These are phyloP conservation scores for Poecile atricapillus DNA, from an alignment of 2,113 vertebrate genomes.

Conservation along the genomic window DNA sequence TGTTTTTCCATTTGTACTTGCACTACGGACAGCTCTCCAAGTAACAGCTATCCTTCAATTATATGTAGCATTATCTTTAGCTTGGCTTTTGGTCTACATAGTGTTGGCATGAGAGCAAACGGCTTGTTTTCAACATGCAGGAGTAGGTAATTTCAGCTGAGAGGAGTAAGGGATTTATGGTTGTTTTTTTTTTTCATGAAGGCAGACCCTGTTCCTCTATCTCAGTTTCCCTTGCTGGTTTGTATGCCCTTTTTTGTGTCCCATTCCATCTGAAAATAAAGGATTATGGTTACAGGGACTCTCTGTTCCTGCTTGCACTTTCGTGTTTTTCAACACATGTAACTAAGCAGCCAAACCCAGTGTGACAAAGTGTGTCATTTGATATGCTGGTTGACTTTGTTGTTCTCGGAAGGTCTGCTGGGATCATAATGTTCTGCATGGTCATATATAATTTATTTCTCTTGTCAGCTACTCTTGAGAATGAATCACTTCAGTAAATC, in stretches of 20 bases:
- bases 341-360: neutral
- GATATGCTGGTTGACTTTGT: neutral
- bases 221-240: neutral
- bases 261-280: neutral
- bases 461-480: neutral
- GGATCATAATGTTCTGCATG: neutral
- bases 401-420: conserved; percentile 15
- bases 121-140: neutral
- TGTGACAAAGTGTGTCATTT: neutral
- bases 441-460: neutral
- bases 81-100: neutral
- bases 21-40: neutral
- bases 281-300: neutral
- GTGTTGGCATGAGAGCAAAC: neutral
- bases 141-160: neutral
- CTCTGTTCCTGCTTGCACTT: neutral
- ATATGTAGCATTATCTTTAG: neutral
- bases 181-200: rapidly evolving
- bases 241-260: neutral
- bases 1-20: neutral
- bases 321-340: neutral
- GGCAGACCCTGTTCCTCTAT: neutral
- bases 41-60: neutral
- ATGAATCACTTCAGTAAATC: neutral
- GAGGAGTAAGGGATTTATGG: neutral